These are phyloP conservation scores for Cheilosia pagana DNA, from an alignment of 2,888 invertebrate genomes.

Conservation along the genomic window DNA sequence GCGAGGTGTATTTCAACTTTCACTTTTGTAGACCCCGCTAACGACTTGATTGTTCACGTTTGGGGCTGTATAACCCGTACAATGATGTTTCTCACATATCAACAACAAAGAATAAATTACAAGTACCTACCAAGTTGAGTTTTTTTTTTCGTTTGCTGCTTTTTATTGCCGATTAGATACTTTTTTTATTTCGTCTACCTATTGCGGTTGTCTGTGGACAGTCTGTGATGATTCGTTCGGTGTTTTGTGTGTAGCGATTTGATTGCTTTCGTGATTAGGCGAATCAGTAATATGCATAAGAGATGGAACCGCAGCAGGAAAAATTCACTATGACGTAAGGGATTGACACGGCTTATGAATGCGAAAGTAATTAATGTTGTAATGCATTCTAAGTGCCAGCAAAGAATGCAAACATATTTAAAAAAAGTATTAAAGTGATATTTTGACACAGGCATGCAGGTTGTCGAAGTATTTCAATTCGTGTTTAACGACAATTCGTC, in stretches of 20 bases:
- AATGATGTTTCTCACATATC: constrained; percentile 67
- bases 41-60: constrained; percentile 67
- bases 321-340: constrained; percentile 41
- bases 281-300: constrained; percentile 63
- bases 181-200: constrained; percentile 36
- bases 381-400: constrained; percentile 29
- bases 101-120: constrained; percentile 67
- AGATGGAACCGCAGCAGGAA: constrained; percentile 19
- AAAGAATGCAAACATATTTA: not conserved
- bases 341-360: constrained; percentile 36
- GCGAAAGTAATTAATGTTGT: constrained; percentile 44
- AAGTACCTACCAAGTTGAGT: constrained; percentile 13
- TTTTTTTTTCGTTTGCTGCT: constrained; percentile 11
- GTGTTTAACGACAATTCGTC: constrained; percentile 5
- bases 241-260: constrained; percentile 45
- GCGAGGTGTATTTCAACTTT: constrained; percentile 61
- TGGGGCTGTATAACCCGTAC: constrained; percentile 39
- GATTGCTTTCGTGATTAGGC: constrained; percentile 68
- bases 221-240: constrained; percentile 43
- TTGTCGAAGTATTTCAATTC: constrained; percentile 5
- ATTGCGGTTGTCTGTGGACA: constrained; percentile 57
- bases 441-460: constrained; percentile 14
- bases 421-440: not conserved
- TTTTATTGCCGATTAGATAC: constrained; percentile 33
- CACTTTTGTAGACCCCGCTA: constrained; percentile 67